phyloP scores from a whole-genome alignment of 2,797 vertebrate species.

The Cuculus canorus region DNA sequence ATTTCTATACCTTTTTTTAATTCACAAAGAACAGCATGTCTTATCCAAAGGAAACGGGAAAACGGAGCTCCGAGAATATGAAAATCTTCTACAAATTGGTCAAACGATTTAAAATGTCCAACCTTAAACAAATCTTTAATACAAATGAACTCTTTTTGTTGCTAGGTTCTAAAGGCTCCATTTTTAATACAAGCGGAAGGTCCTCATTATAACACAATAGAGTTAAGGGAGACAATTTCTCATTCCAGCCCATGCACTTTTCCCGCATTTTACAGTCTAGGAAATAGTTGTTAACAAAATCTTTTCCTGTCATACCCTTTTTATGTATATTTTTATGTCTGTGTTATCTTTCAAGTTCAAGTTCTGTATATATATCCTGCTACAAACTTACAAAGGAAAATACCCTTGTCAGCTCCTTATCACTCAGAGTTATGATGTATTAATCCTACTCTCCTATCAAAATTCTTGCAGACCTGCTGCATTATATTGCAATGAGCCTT shows the following conservation, averaged over 20 bases:
- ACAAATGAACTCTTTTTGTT: slow-evolving; percentile 70
- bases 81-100: slow-evolving; percentile 67
- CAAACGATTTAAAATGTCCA: slow-evolving; percentile 67
- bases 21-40: slow-evolving; percentile 67
- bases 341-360: slow-evolving; percentile 39
- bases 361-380: not conserved
- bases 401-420: not conserved
- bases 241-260: slow-evolving; percentile 73
- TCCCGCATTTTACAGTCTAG: slow-evolving; percentile 36
- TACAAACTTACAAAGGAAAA: not conserved
- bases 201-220: slow-evolving; percentile 73
- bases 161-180: slow-evolving; percentile 60
- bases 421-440: not conserved
- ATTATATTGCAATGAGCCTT: not conserved
- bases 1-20: slow-evolving; percentile 78
- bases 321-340: slow-evolving; percentile 56
- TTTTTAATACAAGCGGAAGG: slow-evolving; percentile 69
- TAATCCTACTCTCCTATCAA: not conserved
- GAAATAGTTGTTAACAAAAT: slow-evolving; percentile 72
- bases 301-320: slow-evolving; percentile 58
- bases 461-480: not conserved
- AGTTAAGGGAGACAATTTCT: slow-evolving; percentile 74
- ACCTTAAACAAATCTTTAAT: slow-evolving; percentile 69
- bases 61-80: slow-evolving; percentile 68
- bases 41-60: slow-evolving; percentile 39